Base-by-base conservation (phyloP, 2,113 vertebrate species). In the Euleptes europaea region DNA sequence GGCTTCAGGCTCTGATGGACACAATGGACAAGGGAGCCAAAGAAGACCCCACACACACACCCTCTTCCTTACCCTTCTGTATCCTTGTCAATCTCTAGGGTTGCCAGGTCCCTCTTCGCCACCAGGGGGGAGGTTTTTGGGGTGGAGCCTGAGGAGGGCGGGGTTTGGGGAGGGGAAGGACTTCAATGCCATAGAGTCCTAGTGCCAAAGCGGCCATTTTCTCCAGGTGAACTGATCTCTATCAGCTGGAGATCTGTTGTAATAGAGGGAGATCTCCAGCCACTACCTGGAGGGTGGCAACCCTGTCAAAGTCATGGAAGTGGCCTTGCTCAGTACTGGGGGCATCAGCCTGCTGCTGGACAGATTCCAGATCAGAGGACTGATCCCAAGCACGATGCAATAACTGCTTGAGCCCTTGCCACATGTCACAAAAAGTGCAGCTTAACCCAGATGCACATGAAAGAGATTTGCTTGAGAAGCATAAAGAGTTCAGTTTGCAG, bases 341-440 rank as follows among this genome's bases (percentile, higher is more conserved):
- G 40, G 10, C 5, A 28, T 9, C 71, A 71, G 17, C 8, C 15
- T 40, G 3, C 19, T 44, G 9, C 38, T 35, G 21, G 38, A 13
- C 9, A 44, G 12, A 12, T 35, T 73, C 26, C 40, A 73, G 3
- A 12, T 4, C 40, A 31, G 13, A 60, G 33, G 35, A 40, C 51
- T 60, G 3, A 40, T 1, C 11, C 54, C 76, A 42, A 2, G 2
- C 66, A n/a, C 14, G 15, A 44, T 44, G 26, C 35, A 15, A n/a
- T 57, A 23, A 4, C 31, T 31, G 38, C 77, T 28, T 73, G 12
- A 54, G 17, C 2, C 47, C 11, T 57, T 57, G 35, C 6, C 1
- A 38, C 2, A 23, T 14, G 12, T 35, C 33, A 1, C 31, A 9
- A 42, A 38, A 31, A 38, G 0, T 0, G 0, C 75, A 42, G 38